A percentile compares a stretch with the other conserved stretches of the same genome.
Conservation (phyloP, 92 coral and sea anemone genomes). For the Hydrozoanthus gracilis region DNA sequence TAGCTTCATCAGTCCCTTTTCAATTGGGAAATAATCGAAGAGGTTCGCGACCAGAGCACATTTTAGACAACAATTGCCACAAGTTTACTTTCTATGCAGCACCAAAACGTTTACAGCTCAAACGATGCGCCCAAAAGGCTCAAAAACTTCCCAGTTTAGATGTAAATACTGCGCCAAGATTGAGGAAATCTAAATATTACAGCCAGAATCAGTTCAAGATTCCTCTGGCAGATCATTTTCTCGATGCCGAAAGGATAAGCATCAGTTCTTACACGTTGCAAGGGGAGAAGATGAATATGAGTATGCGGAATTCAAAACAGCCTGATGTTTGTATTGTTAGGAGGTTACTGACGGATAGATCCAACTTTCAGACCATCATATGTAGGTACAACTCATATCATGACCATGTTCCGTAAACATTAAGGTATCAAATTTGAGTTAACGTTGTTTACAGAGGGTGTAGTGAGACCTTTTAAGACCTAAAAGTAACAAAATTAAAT, state of each 20-base stretch:
- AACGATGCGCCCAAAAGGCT: background rate
- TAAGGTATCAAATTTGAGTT: too few relatives aligned
- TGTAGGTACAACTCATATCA: constrained; percentile 6
- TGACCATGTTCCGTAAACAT: background rate
- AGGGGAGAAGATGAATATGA: constrained; percentile 35
- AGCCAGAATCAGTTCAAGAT: background rate
- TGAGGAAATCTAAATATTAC: background rate
- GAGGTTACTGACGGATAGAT: background rate
- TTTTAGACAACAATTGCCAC: constrained; percentile 11
- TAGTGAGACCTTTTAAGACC: too few relatives aligned
- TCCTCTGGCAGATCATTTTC: constrained; percentile 22
- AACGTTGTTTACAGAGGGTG: too few relatives aligned
- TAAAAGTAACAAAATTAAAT: background rate
- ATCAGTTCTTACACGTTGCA: constrained; percentile 3
- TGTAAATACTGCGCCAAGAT: background rate
- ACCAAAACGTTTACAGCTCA: constrained; percentile 16
- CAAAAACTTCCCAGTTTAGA: background rate
- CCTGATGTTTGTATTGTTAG: background rate
- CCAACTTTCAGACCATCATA: background rate
- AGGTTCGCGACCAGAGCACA: constrained; percentile 14
- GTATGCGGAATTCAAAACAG: background rate
- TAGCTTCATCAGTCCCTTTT: constrained; percentile 14
- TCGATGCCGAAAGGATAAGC: constrained; percentile 20
- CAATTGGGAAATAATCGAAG: constrained; percentile 5
- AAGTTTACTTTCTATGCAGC: constrained; percentile 11